phyloP scores from a whole-genome alignment of 2,113 vertebrate genomes.

The Oreocharis arfaki region DNA sequence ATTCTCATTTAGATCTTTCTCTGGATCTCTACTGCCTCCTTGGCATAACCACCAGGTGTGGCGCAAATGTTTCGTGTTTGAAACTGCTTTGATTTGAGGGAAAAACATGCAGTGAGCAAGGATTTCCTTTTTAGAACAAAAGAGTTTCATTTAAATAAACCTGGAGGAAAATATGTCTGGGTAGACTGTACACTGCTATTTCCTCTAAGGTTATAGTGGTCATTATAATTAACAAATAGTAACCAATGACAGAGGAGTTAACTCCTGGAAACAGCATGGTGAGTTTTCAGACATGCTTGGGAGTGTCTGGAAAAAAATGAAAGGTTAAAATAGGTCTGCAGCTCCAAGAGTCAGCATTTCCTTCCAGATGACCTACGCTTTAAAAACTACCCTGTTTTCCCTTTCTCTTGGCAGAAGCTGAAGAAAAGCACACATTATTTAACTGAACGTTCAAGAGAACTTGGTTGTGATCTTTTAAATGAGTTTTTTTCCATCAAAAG shows the following conservation, averaged over 20 bases:
- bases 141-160: not conserved
- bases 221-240: not conserved
- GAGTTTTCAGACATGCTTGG: not conserved
- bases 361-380: not conserved
- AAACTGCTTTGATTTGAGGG: not conserved
- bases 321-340: not conserved
- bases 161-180: not conserved
- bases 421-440: not conserved
- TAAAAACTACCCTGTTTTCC: not conserved
- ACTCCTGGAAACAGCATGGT: not conserved
- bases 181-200: not conserved
- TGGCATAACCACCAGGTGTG: not conserved
- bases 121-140: slow-evolving; percentile 15
- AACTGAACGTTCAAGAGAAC: not conserved
- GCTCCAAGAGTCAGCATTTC: not conserved
- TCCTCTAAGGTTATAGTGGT: not conserved
- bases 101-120: not conserved
- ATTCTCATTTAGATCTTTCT: not conserved
- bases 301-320: not conserved
- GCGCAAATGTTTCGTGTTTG: not conserved
- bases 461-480: not conserved
- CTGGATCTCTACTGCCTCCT: not conserved
- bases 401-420: not conserved
- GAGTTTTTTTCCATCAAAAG: not conserved
- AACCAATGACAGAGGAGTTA: not conserved